Evolutionary conservation across 2,888 invertebrate genomes (phyloP), one percentile per base, ranked within the genome.

Genomic region (Catonia carolina): DNA sequence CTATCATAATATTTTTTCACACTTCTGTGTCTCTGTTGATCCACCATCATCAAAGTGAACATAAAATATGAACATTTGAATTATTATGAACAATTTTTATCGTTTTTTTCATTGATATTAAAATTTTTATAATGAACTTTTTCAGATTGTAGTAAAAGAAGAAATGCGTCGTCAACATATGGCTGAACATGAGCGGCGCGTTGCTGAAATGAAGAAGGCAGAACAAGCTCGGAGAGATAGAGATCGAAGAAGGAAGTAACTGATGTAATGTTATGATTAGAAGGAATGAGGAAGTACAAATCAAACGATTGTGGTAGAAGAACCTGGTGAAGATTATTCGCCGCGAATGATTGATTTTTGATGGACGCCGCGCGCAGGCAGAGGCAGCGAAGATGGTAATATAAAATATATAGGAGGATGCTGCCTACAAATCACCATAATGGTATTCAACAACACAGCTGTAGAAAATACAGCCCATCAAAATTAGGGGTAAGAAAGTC

Each of bases 131-230:
- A 35, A 2, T 15, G 39, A 12, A 39, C 8, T 22, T 55, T 63
- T 74, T 31, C 70, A 92, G 92, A 92, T 93, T 70, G 86, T 86
- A 64, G 82, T 88, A 68, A 92, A 92, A 73, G 92, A 93, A 75
- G 88, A 90, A 72, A 85, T 88, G 73, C 80, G 92, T 55, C 81
- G 88, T 55, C 85, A 88, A 69, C 86, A 90, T 67, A 86, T 92
- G 83, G 87, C 87, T 50, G 91, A 93, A 72, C 86, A 91, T 68
- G 89, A 89, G 70, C 79, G 86, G 56, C 78, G 86, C 66, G 73
- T 86, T 70, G 84, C 85, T 73, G 89, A 88, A 45, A 33, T 62
- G 37, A 62, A 56, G 55, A 63, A 63, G 42, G 53, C 62, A 18
- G 62, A 62, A 47, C 58, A 56, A 27, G 55, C 56, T 36, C 42